Percentiles rank a stretch among this genome's conserved stretches.
Evolutionary conservation across 2,797 vertebrate species (phyloP).

Genomic region (Mionectes olivaceus): DNA sequence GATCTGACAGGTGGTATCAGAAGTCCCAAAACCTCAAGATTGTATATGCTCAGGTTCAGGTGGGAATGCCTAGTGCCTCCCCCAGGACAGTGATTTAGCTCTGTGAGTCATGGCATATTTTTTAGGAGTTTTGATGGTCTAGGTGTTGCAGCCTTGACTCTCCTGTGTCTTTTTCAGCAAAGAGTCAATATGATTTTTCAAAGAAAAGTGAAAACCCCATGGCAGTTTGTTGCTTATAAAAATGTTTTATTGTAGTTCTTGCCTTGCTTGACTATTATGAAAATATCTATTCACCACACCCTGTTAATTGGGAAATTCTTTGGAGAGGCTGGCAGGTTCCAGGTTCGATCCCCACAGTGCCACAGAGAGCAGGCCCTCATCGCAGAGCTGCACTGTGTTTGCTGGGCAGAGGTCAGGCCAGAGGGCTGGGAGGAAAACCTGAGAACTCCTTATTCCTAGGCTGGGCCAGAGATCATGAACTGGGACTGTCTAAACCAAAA

Average conservation of each 20-base stretch:
- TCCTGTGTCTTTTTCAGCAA: not conserved
- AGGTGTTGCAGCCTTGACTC: not conserved
- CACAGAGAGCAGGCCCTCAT: fast-evolving
- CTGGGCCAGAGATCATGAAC: not conserved
- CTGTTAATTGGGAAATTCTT: not conserved
- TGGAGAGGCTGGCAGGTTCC: not conserved
- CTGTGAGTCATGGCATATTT: too few species aligned
- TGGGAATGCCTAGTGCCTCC: too few species aligned
- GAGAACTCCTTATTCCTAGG: not conserved
- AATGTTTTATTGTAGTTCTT: not conserved
- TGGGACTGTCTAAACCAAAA: not conserved
- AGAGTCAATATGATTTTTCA: not conserved
- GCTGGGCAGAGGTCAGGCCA: not conserved
- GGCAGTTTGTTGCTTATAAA: not conserved
- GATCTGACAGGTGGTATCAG: too few species aligned
- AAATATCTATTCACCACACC: not conserved
- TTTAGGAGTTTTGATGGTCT: too few species aligned
- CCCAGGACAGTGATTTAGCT: too few species aligned
- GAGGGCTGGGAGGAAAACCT: not conserved
- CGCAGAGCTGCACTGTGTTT: not conserved
- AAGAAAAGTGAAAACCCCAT: not conserved
- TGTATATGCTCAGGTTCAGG: too few species aligned
- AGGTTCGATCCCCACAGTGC: not conserved
- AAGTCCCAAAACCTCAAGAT: too few species aligned
- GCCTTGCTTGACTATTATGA: not conserved